phyloP scores from a whole-genome alignment of 2,113 vertebrate species.

The Danio rerio region GRCz12tu NC_133188.1:15403001-15403500 shows the following conservation, averaged over 20 bases:
- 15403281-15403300: slow-evolving; percentile 65
- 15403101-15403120: slow-evolving; percentile 25
- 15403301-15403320: slow-evolving; percentile 66
- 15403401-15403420: slow-evolving; percentile 34
- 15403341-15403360: slow-evolving; percentile 62
- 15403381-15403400: slow-evolving; percentile 45
- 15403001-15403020: slow-evolving; percentile 41
- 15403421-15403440: slow-evolving; percentile 31
- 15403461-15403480: slow-evolving; percentile 42
- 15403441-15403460: slow-evolving; percentile 20
- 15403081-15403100: slow-evolving; percentile 55
- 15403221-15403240: background rate
- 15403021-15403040: no score
- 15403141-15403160: slow-evolving; percentile 65
- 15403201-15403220: background rate
- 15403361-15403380: slow-evolving; percentile 68
- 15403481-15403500: slow-evolving; percentile 72
- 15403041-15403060: slow-evolving; percentile 17
- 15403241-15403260: background rate
- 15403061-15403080: slow-evolving; percentile 54
- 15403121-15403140: slow-evolving; percentile 66
- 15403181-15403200: background rate
- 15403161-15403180: background rate
- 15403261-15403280: slow-evolving; percentile 54
- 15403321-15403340: slow-evolving; percentile 62